These are phyloP conservation scores for Tenualosa ilisha DNA, from an alignment of 2,797 vertebrate species.

Conservation along the genomic window DNA sequence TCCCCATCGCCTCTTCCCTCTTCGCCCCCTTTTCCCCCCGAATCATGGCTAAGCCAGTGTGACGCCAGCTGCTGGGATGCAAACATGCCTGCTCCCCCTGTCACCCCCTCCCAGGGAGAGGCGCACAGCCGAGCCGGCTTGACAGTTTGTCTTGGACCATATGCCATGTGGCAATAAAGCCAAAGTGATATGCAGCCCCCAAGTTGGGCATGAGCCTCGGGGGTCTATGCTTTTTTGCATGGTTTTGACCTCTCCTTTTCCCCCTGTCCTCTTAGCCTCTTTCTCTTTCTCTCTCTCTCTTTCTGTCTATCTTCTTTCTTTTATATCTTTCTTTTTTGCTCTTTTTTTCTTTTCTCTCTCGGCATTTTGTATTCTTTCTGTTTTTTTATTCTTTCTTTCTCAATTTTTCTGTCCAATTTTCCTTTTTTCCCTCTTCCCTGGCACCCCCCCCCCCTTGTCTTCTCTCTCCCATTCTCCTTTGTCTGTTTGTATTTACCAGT, in stretches of 20 bases:
- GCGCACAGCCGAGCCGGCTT: conserved; percentile 63
- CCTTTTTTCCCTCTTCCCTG: neutral
- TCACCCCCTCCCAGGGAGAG: conserved; percentile 65
- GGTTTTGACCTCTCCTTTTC: conserved; percentile 61
- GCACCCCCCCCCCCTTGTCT: conserved; percentile 52
- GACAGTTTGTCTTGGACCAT: conserved; percentile 83
- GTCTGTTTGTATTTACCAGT: conserved; percentile 9
- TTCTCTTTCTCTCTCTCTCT: neutral
- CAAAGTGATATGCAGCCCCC: conserved; percentile 69
- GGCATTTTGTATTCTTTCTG: conserved; percentile 52
- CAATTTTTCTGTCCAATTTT: neutral
- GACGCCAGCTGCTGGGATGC: conserved; percentile 74
- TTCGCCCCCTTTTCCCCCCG: conserved; percentile 60
- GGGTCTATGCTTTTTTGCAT: neutral
- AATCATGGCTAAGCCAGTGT: conserved; percentile 73
- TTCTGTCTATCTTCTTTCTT: neutral
- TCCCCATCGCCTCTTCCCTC: conserved; percentile 28
- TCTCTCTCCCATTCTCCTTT: conserved; percentile 26
- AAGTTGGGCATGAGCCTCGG: conserved; percentile 66
- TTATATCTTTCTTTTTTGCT: neutral
- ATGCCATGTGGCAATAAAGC: conserved; percentile 80
- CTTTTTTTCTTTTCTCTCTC: conserved; percentile 60
- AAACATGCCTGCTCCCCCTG: conserved; percentile 67
- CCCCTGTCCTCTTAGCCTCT: conserved; percentile 34
- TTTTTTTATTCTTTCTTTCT: neutral